Conservation (phyloP, 2,113 vertebrate genomes). For the Archocentrus centrarchus region DNA sequence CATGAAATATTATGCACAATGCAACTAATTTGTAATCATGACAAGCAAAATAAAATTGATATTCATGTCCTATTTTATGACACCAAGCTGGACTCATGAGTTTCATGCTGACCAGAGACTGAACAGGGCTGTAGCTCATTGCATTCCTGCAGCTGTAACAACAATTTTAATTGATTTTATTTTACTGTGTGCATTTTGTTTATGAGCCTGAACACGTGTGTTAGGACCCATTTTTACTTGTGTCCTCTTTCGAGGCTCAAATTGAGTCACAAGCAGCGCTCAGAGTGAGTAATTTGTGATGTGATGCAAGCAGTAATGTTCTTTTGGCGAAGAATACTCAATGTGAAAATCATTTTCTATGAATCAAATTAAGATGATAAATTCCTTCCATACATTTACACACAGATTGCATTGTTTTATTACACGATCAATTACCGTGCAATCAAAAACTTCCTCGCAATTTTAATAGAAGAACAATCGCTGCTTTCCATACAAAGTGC, state of each 20-base stretch:
- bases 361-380: constrained; percentile 10
- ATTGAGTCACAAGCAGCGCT: neutral
- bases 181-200: neutral
- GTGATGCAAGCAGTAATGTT: neutral
- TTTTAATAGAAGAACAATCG: constrained; percentile 23
- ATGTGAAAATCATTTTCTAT: neutral
- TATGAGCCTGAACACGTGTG: neutral
- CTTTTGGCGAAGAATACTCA: neutral
- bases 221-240: neutral
- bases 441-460: constrained; percentile 20
- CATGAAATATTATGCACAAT: neutral
- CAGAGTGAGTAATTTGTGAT: neutral
- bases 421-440: constrained; percentile 28
- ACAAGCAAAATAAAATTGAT: no score
- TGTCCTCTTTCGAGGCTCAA: neutral
- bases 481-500: constrained; percentile 8
- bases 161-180: neutral
- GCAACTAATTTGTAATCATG: no score
- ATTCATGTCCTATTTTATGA: no score
- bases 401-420: constrained; percentile 13
- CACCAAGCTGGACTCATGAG: no score
- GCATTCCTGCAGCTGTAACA: neutral
- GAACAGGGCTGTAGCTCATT: neutral
- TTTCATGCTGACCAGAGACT: no score
- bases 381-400: constrained; percentile 2